phyloP scores from a whole-genome alignment of 1,140 invertebrate species.

The Venturia canescens region DNA sequence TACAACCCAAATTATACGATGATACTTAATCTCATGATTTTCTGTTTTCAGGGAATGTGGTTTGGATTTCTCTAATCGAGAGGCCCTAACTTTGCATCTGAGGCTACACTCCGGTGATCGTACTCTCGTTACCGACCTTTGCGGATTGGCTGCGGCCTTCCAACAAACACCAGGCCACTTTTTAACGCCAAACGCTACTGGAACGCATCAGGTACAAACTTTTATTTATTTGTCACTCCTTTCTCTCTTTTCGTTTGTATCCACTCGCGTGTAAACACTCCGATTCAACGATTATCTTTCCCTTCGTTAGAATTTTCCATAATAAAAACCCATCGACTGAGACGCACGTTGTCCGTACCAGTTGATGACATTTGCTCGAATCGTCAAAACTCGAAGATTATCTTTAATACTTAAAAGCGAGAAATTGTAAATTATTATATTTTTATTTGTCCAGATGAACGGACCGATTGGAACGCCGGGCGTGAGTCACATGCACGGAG shows the following conservation, averaged over 20 bases:
- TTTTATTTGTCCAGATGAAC: conserved; percentile 70
- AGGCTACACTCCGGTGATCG: conserved; percentile 89
- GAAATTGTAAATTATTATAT: conserved; percentile 14
- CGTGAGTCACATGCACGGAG: conserved; percentile 74
- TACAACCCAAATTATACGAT: background rate
- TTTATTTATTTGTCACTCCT: conserved; percentile 13
- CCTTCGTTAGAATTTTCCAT: too few species aligned
- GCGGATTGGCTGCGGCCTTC: conserved; percentile 86
- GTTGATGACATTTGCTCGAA: background rate
- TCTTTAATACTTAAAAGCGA: too few species aligned
- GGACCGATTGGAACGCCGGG: conserved; percentile 70
- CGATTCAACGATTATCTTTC: background rate
- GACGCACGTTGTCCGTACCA: too few species aligned
- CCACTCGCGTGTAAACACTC: background rate
- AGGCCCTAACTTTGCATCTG: conserved; percentile 87
- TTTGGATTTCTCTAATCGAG: conserved; percentile 82
- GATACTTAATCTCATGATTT: background rate
- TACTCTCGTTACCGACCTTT: conserved; percentile 90
- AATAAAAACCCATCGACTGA: too few species aligned
- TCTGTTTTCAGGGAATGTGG: conserved; percentile 79
- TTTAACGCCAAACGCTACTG: conserved; percentile 77
- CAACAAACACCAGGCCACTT: conserved; percentile 81
- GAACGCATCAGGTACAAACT: conserved; percentile 75
- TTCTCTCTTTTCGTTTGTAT: background rate
- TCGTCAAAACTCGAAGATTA: background rate